phyloP scores from a whole-genome alignment of 2,888 invertebrate genomes.

The Mythimna loreyi region DNA sequence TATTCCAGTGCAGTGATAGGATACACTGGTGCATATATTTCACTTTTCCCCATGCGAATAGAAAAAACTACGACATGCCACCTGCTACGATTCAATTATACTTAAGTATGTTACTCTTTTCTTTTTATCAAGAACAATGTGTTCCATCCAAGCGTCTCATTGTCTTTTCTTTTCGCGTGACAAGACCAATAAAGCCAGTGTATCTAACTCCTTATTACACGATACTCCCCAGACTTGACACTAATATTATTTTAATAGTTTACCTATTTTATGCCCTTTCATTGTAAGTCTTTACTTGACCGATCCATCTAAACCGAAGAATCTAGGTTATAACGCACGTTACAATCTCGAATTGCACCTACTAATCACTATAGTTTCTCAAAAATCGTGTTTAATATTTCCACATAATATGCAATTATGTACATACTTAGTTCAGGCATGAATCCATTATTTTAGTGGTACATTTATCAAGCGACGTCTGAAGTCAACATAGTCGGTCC shows the following conservation, averaged over 20 bases:
- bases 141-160: not conserved
- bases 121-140: not conserved
- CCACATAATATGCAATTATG: slow-evolving; percentile 2
- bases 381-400: not conserved
- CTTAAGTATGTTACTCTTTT: not conserved
- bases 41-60: not conserved
- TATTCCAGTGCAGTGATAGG: not conserved
- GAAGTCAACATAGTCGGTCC: slow-evolving; percentile 61
- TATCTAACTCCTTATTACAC: not conserved
- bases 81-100: not conserved
- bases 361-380: not conserved
- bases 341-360: not conserved
- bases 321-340: not conserved
- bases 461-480: slow-evolving; percentile 51
- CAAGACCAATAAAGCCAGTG: not conserved
- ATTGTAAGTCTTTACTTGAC: not conserved
- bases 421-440: slow-evolving; percentile 12
- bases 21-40: not conserved
- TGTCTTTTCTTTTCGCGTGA: not conserved
- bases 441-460: slow-evolving; percentile 43
- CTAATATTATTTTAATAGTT: no score
- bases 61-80: not conserved
- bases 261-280: not conserved
- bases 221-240: no score
- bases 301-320: not conserved